Conservation (phyloP, 2,888 invertebrate genomes). For the Drosophila borealis region DNA sequence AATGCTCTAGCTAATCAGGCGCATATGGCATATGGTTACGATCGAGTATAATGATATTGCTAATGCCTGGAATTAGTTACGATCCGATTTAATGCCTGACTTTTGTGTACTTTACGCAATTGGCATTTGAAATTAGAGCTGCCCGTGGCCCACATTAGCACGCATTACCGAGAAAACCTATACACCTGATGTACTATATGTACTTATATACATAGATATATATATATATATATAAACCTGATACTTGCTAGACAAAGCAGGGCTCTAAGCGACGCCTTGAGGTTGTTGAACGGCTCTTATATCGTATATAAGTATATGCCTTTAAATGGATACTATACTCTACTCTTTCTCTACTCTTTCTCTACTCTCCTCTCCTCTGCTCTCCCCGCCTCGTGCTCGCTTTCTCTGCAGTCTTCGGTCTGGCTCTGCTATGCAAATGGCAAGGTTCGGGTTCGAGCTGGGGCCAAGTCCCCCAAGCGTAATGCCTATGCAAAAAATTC, state of each 20-base stretch:
- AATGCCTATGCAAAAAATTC: constrained; percentile 17
- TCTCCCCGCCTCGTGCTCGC: constrained; percentile 1
- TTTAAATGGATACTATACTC: constrained; percentile 1
- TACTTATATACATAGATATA: background rate
- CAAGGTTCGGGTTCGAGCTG: constrained; percentile 18
- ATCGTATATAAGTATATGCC: constrained; percentile 1
- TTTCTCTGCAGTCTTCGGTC: constrained; percentile 9
- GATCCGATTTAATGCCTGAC: constrained; percentile 1
- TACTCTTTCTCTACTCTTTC: background rate
- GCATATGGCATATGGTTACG: background rate
- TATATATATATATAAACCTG: background rate
- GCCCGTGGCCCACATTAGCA: constrained; percentile 33
- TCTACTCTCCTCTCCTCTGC: background rate
- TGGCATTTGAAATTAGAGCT: constrained; percentile 31
- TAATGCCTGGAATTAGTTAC: constrained; percentile 35
- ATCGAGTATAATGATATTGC: constrained; percentile 36
- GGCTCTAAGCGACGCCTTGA: constrained; percentile 18
- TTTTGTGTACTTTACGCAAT: constrained; percentile 17
- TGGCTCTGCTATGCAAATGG: constrained; percentile 37
- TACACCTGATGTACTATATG: background rate
- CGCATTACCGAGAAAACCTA: background rate
- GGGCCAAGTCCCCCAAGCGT: constrained; percentile 17
- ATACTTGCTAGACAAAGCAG: background rate
- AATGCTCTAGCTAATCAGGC: constrained; percentile 20
- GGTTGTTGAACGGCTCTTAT: constrained; percentile 41